A percentile compares a stretch with the other conserved stretches of the same genome.
Conservation (phyloP, 2,113 vertebrate genomes). For the Paraplagusia blochii region DNA sequence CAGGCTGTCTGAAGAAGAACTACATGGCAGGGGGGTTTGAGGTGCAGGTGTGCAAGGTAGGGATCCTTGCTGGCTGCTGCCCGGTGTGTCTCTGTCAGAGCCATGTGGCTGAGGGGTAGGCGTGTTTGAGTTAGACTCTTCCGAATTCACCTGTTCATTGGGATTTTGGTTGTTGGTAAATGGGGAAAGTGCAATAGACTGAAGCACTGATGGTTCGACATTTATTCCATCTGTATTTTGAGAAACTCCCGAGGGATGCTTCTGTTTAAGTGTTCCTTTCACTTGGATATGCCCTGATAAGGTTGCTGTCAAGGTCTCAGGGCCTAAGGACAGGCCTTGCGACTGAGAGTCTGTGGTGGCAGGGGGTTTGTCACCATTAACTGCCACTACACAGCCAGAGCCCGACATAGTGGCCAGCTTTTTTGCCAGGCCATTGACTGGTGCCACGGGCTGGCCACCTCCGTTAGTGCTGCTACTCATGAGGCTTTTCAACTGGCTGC, state of each 20-base stretch:
- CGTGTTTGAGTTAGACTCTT: slow-evolving; percentile 46
- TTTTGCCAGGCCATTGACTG: slow-evolving; percentile 93
- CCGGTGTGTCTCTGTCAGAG: slow-evolving; percentile 58
- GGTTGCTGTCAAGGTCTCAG: slow-evolving; percentile 75
- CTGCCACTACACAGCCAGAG: slow-evolving; percentile 79
- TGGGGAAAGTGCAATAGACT: slow-evolving; percentile 46
- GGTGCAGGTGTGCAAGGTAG: slow-evolving; percentile 41
- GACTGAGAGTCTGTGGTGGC: slow-evolving; percentile 56
- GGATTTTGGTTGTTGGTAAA: slow-evolving; percentile 73
- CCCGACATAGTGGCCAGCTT: slow-evolving; percentile 83
- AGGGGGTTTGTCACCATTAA: slow-evolving; percentile 82
- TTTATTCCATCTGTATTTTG: slow-evolving; percentile 55
- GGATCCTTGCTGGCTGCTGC: slow-evolving; percentile 64
- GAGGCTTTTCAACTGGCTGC: slow-evolving; percentile 88
- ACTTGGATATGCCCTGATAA: slow-evolving; percentile 82
- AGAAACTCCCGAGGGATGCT: slow-evolving; percentile 62
- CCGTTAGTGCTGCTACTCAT: slow-evolving; percentile 84
- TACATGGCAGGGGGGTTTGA: slow-evolving; percentile 35
- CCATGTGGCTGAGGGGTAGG: slow-evolving; percentile 15
- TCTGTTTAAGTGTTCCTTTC: slow-evolving; percentile 71
- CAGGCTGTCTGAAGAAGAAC: slow-evolving; percentile 70
- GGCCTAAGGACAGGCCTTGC: slow-evolving; percentile 64
- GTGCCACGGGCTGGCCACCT: slow-evolving; percentile 72
- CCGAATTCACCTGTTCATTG: slow-evolving; percentile 43
- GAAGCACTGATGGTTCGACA: slow-evolving; percentile 49